Base-by-base conservation (phyloP, 2,113 vertebrate genomes). In the Pituophis catenifer region DNA sequence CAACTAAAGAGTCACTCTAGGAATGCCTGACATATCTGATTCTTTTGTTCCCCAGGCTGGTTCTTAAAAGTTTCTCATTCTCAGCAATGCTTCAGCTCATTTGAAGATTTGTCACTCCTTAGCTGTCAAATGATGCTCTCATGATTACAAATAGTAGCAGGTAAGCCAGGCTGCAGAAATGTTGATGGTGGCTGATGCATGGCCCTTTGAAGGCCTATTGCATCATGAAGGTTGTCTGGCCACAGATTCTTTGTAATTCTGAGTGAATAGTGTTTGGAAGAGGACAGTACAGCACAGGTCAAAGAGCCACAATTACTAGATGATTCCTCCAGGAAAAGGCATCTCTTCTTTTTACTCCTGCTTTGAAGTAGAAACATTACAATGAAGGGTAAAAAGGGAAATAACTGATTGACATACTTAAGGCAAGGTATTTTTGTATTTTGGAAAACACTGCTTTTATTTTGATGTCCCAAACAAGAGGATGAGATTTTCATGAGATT, bases 1-100 rank as follows among this genome's bases (percentile, higher is more conserved):
- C 96, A 96, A 97, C 96, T 95, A 96, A 97, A 95, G 93, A 96
- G 96, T 94, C 96, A 94, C 91, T 97, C 96, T 95, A 96, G 95
- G 96, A 96, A 94, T 33, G 94, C 95, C 95, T 96, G 97, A 97
- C 96, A 96, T 93, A 96, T 95, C 95, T 96, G 95, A 96, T 93
- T 96, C 93, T 96, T 97, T 97, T 97, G 96, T 95, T 97, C 95
- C 95, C 96, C 92, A 93, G 96, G 94, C 95, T 96, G 95, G 95
- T 95, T 95, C 93, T 94, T 95, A 62, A 65, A 94, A 96, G 88
- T 95, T 94, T 96, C 96, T 96, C 96, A 96, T 91, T 96, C 96
- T 95, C 94, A 93, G 95, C 95, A 95, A 95, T 91, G 94, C 94
- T 70, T 94, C 58, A 57, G 86, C 94, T 96, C 94, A 91, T 94